Evolutionary conservation across 2,888 invertebrate genomes (phyloP).

Genomic region (Orgyia antiqua): DNA sequence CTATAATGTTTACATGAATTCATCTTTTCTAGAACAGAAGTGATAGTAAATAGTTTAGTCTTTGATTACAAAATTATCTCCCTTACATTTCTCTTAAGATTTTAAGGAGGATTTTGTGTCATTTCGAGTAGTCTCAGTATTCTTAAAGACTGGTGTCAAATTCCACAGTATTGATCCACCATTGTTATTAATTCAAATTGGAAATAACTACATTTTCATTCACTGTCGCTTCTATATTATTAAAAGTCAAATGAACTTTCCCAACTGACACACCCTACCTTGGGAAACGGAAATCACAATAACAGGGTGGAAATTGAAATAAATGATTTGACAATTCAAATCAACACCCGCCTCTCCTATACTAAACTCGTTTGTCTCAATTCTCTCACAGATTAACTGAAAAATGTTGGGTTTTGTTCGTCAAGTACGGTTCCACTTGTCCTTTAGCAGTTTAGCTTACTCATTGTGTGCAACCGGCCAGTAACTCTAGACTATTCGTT

Average conservation of each 20-base stretch:
- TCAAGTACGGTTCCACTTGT: too few species aligned
- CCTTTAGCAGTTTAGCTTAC: slow-evolving; percentile 10
- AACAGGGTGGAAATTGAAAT: slow-evolving; percentile 41
- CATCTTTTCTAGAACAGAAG: too few species aligned
- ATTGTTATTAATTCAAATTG: slow-evolving; percentile 4
- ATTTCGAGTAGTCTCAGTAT: too few species aligned
- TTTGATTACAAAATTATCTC: too few species aligned
- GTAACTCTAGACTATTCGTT: slow-evolving; percentile 54
- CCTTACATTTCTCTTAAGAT: too few species aligned
- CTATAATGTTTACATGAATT: too few species aligned
- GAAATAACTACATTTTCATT: slow-evolving; percentile 9
- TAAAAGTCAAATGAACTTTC: slow-evolving; percentile 15
- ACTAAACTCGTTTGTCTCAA: slow-evolving; percentile 35
- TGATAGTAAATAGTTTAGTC: too few species aligned
- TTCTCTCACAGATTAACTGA: slow-evolving; percentile 24
- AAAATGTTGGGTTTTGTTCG: slow-evolving; percentile 2
- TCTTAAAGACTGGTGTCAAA: too few species aligned
- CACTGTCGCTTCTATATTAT: slow-evolving; percentile 4
- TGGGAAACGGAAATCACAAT: slow-evolving; percentile 36
- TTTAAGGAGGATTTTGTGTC: too few species aligned
- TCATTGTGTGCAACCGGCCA: slow-evolving; percentile 28
- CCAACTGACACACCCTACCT: slow-evolving; percentile 19
- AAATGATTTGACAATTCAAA: slow-evolving; percentile 52
- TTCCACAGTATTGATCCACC: too few species aligned
- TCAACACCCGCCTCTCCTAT: slow-evolving; percentile 14